phyloP scores from a whole-genome alignment of 2,888 invertebrate genomes.

The Liopterus haemorrhoidalis region DNA sequence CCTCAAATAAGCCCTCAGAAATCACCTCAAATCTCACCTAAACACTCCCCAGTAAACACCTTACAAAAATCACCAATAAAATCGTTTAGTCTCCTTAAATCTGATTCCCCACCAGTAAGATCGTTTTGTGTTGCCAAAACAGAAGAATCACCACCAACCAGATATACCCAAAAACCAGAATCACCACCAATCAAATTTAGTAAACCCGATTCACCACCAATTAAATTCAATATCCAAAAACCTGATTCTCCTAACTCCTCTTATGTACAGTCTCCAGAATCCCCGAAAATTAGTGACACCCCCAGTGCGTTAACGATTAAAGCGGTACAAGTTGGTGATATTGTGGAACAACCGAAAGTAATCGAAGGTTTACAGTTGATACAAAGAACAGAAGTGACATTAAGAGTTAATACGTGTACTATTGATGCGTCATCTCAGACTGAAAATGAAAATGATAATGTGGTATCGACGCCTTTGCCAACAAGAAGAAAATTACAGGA shows the following conservation, averaged over 20 bases:
- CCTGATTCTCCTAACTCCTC: constrained; percentile 40
- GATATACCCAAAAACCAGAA: constrained; percentile 7
- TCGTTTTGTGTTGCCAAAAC: constrained; percentile 33
- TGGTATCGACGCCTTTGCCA: constrained; percentile 45
- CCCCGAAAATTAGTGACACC: not conserved
- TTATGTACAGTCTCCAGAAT: not conserved
- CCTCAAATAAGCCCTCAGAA: constrained; percentile 38
- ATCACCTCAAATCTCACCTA: constrained; percentile 23
- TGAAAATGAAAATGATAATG: constrained; percentile 43
- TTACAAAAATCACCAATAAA: constrained; percentile 20
- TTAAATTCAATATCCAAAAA: too few relatives aligned
- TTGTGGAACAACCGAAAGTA: constrained; percentile 36
- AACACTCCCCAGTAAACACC: constrained; percentile 9
- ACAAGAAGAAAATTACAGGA: constrained; percentile 61
- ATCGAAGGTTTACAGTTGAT: constrained; percentile 53
- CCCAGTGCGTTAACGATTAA: not conserved
- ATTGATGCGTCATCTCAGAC: constrained; percentile 53
- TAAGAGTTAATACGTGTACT: constrained; percentile 57
- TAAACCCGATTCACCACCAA: constrained; percentile 39
- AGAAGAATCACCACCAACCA: too few relatives aligned
- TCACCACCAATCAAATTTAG: constrained; percentile 2
- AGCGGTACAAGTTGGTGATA: not conserved
- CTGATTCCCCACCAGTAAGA: not conserved
- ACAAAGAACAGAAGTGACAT: constrained; percentile 58
- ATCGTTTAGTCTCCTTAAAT: not conserved